Conservation (phyloP, 1,140 invertebrate species). For the Microplitis mediator region DNA sequence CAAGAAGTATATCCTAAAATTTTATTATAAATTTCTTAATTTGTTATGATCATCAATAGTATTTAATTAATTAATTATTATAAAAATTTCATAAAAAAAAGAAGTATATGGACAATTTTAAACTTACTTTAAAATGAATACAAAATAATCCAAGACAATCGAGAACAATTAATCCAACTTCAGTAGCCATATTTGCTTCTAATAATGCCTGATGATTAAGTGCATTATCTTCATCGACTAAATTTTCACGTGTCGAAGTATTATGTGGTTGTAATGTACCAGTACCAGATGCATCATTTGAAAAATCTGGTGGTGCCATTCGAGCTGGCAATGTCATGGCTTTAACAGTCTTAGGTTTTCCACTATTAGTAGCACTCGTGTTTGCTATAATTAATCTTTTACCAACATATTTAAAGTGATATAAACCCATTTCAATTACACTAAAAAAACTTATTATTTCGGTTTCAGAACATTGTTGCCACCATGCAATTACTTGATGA, state of each 20-base stretch:
- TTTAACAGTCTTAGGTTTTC: slow-evolving; percentile 65
- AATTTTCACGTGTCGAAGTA: slow-evolving; percentile 61
- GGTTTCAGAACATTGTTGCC: slow-evolving; percentile 79
- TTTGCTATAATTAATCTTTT: slow-evolving; percentile 72
- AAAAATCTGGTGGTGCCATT: slow-evolving; percentile 74
- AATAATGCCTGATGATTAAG: slow-evolving; percentile 72
- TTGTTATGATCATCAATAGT: too few species aligned
- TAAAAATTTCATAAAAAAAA: slow-evolving; percentile 3
- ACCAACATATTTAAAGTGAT: slow-evolving; percentile 89
- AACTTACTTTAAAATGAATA: slow-evolving; percentile 73
- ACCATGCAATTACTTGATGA: slow-evolving; percentile 88
- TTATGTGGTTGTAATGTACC: slow-evolving; percentile 65
- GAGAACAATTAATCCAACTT: slow-evolving; percentile 85
- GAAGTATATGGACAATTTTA: background rate
- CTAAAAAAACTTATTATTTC: slow-evolving; percentile 82
- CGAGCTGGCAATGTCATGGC: slow-evolving; percentile 79
- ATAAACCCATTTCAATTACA: slow-evolving; percentile 79
- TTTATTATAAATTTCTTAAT: slow-evolving; percentile 58
- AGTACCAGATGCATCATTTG: slow-evolving; percentile 59
- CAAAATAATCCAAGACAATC: slow-evolving; percentile 87
- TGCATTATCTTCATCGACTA: slow-evolving; percentile 66
- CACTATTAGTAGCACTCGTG: slow-evolving; percentile 54
- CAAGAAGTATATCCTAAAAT: slow-evolving; percentile 73
- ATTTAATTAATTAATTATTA: background rate
- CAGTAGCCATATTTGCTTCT: slow-evolving; percentile 88